Base-by-base conservation (phyloP, 2,113 vertebrate genomes). In the Eleginops maclovinus region DNA sequence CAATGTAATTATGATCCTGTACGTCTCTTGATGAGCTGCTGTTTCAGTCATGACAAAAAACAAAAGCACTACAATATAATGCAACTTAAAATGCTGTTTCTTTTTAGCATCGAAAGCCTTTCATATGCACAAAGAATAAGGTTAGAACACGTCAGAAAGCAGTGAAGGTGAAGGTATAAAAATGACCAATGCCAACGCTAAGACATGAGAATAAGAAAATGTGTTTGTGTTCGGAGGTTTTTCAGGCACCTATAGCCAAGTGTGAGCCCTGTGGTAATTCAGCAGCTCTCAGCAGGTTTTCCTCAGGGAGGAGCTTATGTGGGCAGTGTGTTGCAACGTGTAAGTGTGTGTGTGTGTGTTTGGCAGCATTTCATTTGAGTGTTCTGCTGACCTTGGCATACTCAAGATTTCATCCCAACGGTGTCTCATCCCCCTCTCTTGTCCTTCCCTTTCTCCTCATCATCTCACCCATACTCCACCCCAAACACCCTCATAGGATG, bases 381-480 rank as follows among this genome's bases (percentile, higher is more conserved):
- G 78, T 87, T 84, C 81, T 90, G 85, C 89, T 91, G 91, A 91
- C 91, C 90, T 92, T 87, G 85, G 87, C 84, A 85, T 53, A 76
- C 77, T 47, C 69, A 19, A 70, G 79, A 88, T 82, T 91, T 74
- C 81, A 80, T 87, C 78, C 75, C 78, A 62, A 47, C 8, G 72
- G 79, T 67, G 74, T 85, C 75, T 88, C 71, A 73, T 74, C 75
- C 78, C 67, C 55, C 69, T 75, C 69, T 75, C 74, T 21, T 44
- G 58, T 70, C 16, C 72, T 61, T 78, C 65, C 81, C 63, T 58
- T 78, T 60, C 63, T 43, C 65, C 53, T 55, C 21, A 0, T 77
- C 50, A 74, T 79, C 50, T 85, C 70, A 81, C 61, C 79, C 73
- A 46, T 21, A n/a, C 68, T 62, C 56, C 36, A 19, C 64, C 72